phyloP scores from a whole-genome alignment of 2,888 invertebrate species.

The Oscheius sp. region DNA sequence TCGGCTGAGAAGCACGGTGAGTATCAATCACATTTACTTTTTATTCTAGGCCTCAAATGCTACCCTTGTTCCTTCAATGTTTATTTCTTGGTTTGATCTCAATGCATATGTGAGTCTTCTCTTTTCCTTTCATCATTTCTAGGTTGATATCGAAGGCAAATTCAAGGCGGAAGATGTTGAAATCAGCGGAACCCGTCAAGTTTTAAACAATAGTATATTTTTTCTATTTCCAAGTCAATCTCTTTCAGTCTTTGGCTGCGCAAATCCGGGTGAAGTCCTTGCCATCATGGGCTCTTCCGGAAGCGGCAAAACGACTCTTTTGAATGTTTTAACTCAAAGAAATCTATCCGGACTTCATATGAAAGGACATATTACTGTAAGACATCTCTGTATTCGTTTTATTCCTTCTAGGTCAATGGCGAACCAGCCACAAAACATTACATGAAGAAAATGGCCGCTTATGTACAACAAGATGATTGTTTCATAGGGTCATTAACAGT shows the following conservation, averaged over 20 bases:
- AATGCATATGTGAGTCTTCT: conserved; percentile 45
- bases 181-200: neutral
- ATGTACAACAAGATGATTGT: conserved; percentile 89
- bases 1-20: too few species aligned
- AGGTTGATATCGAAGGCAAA: conserved; percentile 22
- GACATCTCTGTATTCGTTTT: neutral
- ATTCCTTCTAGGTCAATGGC: conserved; percentile 48
- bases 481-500: conserved; percentile 87
- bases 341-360: conserved; percentile 49
- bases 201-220: conserved; percentile 13
- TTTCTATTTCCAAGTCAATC: neutral
- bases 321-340: conserved; percentile 85
- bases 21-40: too few species aligned
- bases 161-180: conserved; percentile 30
- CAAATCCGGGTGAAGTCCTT: conserved; percentile 63
- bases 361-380: conserved; percentile 46
- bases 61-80: conserved; percentile 59
- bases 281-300: conserved; percentile 54
- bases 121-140: neutral
- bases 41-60: conserved; percentile 54
- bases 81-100: conserved; percentile 63
- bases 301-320: conserved; percentile 83
- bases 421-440: conserved; percentile 43
- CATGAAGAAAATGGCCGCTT: conserved; percentile 78
- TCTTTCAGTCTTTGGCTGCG: conserved; percentile 57